A percentile compares a stretch with the other conserved stretches of the same genome.
Conservation (phyloP, 2,888 invertebrate species). For the Drosophila parthenogenetica region DNA sequence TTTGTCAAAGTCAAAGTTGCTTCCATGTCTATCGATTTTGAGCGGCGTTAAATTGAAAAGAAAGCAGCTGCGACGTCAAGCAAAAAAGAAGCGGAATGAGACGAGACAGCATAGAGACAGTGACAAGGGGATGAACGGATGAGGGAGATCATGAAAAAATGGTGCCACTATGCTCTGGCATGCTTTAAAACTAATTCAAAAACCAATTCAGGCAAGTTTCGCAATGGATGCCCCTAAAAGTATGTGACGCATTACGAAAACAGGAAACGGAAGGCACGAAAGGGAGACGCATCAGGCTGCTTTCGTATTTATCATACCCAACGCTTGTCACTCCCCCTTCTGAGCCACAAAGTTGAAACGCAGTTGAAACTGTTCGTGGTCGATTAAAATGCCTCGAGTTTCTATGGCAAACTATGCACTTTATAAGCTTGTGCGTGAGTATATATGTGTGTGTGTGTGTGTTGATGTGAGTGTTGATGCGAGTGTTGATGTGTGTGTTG, state of each 20-base stretch:
- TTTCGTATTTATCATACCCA: conserved; percentile 32
- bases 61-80: conserved; percentile 43
- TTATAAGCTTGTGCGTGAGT: not conserved
- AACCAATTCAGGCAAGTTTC: conserved; percentile 51
- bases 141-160: not conserved
- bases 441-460: not conserved
- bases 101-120: conserved; percentile 4
- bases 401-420: conserved; percentile 31
- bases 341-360: conserved; percentile 48
- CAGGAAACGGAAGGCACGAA: not conserved
- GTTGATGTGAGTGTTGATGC: not conserved
- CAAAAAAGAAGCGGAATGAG: not conserved
- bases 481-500: too few species aligned
- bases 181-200: conserved; percentile 64
- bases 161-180: conserved; percentile 31
- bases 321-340: not conserved
- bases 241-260: conserved; percentile 58
- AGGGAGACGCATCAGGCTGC: not conserved
- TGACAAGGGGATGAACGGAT: not conserved
- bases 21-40: conserved; percentile 66
- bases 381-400: conserved; percentile 54
- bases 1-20: conserved; percentile 69
- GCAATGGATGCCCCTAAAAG: conserved; percentile 32
- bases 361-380: conserved; percentile 51
- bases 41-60: conserved; percentile 60